Conservation (phyloP, 2,797 vertebrate genomes). For the Lepilemur septentrionalis region DNA sequence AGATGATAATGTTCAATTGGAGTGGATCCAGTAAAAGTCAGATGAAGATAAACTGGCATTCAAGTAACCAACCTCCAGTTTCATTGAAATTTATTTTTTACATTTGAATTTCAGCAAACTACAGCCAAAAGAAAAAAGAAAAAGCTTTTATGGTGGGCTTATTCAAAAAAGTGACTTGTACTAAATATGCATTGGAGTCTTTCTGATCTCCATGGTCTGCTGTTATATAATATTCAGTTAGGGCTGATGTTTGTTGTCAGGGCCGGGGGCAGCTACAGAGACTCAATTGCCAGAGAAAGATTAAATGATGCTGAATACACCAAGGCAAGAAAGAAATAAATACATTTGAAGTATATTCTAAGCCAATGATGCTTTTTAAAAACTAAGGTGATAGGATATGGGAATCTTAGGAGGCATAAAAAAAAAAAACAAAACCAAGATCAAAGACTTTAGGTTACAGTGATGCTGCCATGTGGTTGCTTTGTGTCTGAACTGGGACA, state of each 20-base stretch:
- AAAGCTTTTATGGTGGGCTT: not conserved
- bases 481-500: not conserved
- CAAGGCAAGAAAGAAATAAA: not conserved
- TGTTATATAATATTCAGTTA: not conserved
- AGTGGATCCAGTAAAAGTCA: not conserved
- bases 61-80: not conserved
- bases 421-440: not conserved
- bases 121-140: not conserved
- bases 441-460: not conserved
- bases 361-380: not conserved
- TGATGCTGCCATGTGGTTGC: not conserved
- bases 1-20: not conserved
- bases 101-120: conserved; percentile 38
- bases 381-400: not conserved
- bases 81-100: conserved; percentile 43
- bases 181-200: not conserved
- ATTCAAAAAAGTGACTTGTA: not conserved
- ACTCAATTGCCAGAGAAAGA: not conserved
- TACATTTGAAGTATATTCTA: not conserved
- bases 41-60: not conserved
- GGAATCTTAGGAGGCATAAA: not conserved
- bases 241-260: not conserved
- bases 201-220: not conserved
- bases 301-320: not conserved
- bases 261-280: not conserved